Conservation (phyloP, 92 coral and sea anemone genomes). For the Actinernus sp. region DNA sequence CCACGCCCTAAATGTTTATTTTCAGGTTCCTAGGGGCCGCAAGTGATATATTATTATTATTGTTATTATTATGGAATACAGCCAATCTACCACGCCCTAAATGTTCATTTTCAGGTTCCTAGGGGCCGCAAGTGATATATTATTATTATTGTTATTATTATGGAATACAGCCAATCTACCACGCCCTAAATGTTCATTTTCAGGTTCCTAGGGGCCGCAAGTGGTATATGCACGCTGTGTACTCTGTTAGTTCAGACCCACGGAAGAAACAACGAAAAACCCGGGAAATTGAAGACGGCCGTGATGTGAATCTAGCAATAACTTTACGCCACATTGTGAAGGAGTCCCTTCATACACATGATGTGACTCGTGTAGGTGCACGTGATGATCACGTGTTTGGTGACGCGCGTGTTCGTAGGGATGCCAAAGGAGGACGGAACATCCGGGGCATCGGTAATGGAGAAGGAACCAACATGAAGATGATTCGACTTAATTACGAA, state of each 20-base stretch:
- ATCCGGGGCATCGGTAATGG: slow-evolving; percentile 47
- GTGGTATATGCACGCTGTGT: slow-evolving; percentile 98
- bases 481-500: slow-evolving; percentile 67
- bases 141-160: too few species aligned
- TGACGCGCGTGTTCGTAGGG: slow-evolving; percentile 14
- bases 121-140: slow-evolving; percentile 91
- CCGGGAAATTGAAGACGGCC: slow-evolving; percentile 18
- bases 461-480: slow-evolving; percentile 81
- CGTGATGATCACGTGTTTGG: background rate
- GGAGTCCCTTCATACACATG: background rate
- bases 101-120: slow-evolving; percentile 82
- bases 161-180: too few species aligned
- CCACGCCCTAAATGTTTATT: too few species aligned
- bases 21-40: too few species aligned
- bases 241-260: slow-evolving; percentile 80
- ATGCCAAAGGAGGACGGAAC: background rate
- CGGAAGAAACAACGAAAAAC: slow-evolving; percentile 39
- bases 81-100: too few species aligned
- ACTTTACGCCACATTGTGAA: background rate
- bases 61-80: too few species aligned
- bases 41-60: too few species aligned
- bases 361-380: background rate
- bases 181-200: too few species aligned
- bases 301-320: too few species aligned
- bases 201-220: slow-evolving; percentile 94